phyloP scores from a whole-genome alignment of 2,113 vertebrate species.

The Hylia prasina region DNA sequence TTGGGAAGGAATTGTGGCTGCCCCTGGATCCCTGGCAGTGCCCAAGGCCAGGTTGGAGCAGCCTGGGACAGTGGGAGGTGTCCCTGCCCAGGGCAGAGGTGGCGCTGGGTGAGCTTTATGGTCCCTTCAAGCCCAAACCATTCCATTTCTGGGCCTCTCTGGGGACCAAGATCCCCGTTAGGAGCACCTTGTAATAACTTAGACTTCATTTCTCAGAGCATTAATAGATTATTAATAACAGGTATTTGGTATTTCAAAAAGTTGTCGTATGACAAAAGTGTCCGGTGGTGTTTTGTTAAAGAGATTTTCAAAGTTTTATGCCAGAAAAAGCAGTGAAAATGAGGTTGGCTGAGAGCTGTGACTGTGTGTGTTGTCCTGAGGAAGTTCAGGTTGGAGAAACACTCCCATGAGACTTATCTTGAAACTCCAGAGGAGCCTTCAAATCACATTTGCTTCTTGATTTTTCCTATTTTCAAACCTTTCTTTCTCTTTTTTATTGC shows the following conservation, averaged over 20 bases:
- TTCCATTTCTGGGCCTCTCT: background rate
- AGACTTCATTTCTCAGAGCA: background rate
- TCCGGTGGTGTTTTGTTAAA: background rate
- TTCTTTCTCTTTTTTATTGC: background rate
- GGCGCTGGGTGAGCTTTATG: rapidly evolving
- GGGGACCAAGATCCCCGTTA: background rate
- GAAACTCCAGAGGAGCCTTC: background rate
- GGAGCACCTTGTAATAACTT: background rate
- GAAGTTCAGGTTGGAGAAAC: background rate
- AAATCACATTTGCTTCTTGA: background rate
- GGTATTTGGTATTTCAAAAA: background rate
- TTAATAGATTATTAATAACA: background rate
- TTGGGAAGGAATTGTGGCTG: background rate
- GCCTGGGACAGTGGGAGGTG: rapidly evolving
- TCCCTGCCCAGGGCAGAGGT: background rate
- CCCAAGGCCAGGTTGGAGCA: background rate
- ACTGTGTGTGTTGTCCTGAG: background rate
- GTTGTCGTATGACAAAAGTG: background rate
- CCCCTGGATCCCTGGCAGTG: background rate
- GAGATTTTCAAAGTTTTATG: background rate
- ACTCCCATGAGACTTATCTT: background rate
- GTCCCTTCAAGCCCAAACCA: background rate
- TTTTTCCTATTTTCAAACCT: background rate
- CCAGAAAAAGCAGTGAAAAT: background rate
- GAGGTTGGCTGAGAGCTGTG: background rate